phyloP scores from a whole-genome alignment of 2,797 vertebrate species.

The Urosaurus nigricauda region DNA sequence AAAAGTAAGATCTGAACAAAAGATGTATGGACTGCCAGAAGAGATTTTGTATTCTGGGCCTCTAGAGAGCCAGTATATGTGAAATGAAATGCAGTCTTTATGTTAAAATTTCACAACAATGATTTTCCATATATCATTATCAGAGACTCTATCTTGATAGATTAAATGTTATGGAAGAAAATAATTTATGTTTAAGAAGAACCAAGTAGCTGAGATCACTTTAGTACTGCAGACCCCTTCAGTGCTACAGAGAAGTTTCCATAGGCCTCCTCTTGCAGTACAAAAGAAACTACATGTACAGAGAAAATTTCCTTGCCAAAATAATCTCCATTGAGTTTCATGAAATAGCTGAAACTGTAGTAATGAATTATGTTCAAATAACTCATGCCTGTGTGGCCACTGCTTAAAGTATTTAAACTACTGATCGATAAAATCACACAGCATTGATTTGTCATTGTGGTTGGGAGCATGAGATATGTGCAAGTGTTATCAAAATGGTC shows the following conservation, averaged over 20 bases:
- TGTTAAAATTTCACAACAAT: conserved; percentile 31
- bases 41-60: conserved; percentile 13
- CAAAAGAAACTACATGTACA: conserved; percentile 57
- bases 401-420: conserved; percentile 63
- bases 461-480: neutral
- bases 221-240: conserved; percentile 53
- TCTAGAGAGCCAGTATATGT: conserved; percentile 30
- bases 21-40: neutral
- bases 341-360: conserved; percentile 65
- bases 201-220: conserved; percentile 52
- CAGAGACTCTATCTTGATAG: conserved; percentile 48
- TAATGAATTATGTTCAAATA: conserved; percentile 61
- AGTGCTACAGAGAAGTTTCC: conserved; percentile 68
- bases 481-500: neutral
- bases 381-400: conserved; percentile 57
- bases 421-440: neutral
- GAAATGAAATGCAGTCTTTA: conserved; percentile 26
- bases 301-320: conserved; percentile 48
- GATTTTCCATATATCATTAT: conserved; percentile 60
- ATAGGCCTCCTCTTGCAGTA: conserved; percentile 69
- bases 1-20: conserved; percentile 4
- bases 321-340: conserved; percentile 61
- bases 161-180: conserved; percentile 68
- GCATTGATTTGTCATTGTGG: neutral
- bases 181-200: conserved; percentile 48